Percentiles rank a stretch among this genome's conserved stretches.
Conservation (phyloP, 2,888 invertebrate species). For the Pemphredon lugubris region DNA sequence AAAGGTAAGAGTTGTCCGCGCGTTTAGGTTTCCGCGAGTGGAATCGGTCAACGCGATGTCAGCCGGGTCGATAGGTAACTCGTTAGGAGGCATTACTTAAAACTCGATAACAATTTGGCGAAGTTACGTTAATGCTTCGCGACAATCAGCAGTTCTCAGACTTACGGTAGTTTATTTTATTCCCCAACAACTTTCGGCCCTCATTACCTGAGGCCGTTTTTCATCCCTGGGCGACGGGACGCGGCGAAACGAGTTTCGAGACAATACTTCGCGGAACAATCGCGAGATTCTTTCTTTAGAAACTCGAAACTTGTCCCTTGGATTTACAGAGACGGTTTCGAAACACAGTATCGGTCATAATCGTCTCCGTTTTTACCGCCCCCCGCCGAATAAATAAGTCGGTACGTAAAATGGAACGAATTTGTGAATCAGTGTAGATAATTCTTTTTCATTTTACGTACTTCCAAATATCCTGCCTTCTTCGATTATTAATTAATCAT, state of each 20-base stretch:
- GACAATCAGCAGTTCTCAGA: constrained; percentile 42
- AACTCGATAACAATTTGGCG: constrained; percentile 49
- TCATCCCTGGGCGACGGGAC: constrained; percentile 37
- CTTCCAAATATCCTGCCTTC: too few relatives aligned
- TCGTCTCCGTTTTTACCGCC: constrained; percentile 34
- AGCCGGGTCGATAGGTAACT: constrained; percentile 14
- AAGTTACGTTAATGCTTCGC: constrained; percentile 47
- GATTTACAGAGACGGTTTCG: constrained; percentile 44
- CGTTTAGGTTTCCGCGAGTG: too few relatives aligned
- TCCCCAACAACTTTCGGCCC: constrained; percentile 46
- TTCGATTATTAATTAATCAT: too few relatives aligned
- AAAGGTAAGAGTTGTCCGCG: too few relatives aligned
- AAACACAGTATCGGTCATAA: constrained; percentile 42
- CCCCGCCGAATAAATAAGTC: constrained; percentile 44
- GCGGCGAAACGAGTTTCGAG: constrained; percentile 52
- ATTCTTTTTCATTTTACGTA: too few relatives aligned
- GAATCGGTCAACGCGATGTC: too few relatives aligned
- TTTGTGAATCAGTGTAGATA: too few relatives aligned
- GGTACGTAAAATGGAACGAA: constrained; percentile 29
- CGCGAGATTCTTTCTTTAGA: constrained; percentile 53
- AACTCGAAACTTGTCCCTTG: constrained; percentile 51
- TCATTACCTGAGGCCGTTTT: constrained; percentile 56
- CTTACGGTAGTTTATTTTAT: constrained; percentile 51
- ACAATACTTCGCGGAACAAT: constrained; percentile 58
- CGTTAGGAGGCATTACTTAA: constrained; percentile 49